phyloP scores from a whole-genome alignment of 2,888 invertebrate genomes.

The Ditylenchus weischeri region DNA sequence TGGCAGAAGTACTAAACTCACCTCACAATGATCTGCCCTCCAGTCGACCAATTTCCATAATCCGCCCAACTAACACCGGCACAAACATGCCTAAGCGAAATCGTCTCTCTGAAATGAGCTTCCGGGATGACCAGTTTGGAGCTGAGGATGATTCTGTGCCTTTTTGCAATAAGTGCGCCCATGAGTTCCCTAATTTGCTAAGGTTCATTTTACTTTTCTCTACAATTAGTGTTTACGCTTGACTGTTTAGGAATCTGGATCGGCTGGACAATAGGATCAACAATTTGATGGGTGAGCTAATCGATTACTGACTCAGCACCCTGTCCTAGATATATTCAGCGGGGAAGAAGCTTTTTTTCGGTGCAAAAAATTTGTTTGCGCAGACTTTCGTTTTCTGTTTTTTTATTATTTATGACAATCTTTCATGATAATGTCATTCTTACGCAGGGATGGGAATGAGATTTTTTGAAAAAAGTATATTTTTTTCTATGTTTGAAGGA shows the following conservation, averaged over 20 bases:
- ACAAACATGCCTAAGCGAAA: neutral
- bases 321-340: neutral
- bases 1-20: neutral
- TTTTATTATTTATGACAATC: too few relatives aligned
- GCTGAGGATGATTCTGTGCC: constrained; percentile 9
- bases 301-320: neutral
- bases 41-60: neutral
- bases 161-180: constrained; percentile 23
- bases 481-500: too few relatives aligned
- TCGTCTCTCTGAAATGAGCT: neutral
- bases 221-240: neutral
- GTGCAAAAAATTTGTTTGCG: too few relatives aligned
- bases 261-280: constrained; percentile 19
- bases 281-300: constrained; percentile 10
- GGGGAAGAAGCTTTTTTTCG: too few relatives aligned
- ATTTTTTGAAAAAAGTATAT: too few relatives aligned
- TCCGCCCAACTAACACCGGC: neutral
- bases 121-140: constrained; percentile 2
- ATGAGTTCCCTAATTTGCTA: constrained; percentile 20
- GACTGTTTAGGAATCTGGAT: constrained; percentile 14
- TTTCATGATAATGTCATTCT: too few relatives aligned
- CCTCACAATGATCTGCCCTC: neutral
- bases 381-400: too few relatives aligned
- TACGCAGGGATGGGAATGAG: too few relatives aligned
- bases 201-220: constrained; percentile 17